Conservation (phyloP, 2,113 vertebrate genomes). For the Rhinichthys klamathensis region DNA sequence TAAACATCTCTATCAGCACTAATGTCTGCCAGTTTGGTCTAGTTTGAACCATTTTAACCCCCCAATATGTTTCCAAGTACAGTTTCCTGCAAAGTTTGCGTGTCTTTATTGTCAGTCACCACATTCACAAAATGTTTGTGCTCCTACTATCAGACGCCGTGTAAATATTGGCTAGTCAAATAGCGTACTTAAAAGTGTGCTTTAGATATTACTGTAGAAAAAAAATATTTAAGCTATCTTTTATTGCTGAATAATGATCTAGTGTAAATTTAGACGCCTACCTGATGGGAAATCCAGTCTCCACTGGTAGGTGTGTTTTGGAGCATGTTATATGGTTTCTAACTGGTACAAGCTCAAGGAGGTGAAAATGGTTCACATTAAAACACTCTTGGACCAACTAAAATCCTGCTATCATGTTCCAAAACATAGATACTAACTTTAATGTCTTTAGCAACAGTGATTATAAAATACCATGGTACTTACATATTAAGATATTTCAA, state of each 20-base stretch:
- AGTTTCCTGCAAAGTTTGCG: not conserved
- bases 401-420: not conserved
- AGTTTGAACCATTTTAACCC: not conserved
- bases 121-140: not conserved
- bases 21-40: not conserved
- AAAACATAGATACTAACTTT: not conserved
- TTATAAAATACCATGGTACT: not conserved
- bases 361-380: not conserved
- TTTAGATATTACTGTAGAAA: not conserved
- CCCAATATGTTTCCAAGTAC: not conserved
- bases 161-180: slow-evolving; percentile 9
- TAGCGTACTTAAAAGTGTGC: not conserved
- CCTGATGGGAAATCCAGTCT: not conserved
- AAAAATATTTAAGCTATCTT: not conserved
- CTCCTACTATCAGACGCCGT: not conserved
- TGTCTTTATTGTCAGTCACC: not conserved
- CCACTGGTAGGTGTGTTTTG: not conserved
- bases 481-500: not conserved
- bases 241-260: not conserved
- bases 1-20: not conserved
- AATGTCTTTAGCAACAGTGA: not conserved
- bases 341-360: not conserved
- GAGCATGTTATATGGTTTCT: not conserved
- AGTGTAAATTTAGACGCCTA: not conserved
- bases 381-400: not conserved